Evolutionary conservation across 1,140 invertebrate species (phyloP).

Genomic region (Nasonia longicornis): DNA sequence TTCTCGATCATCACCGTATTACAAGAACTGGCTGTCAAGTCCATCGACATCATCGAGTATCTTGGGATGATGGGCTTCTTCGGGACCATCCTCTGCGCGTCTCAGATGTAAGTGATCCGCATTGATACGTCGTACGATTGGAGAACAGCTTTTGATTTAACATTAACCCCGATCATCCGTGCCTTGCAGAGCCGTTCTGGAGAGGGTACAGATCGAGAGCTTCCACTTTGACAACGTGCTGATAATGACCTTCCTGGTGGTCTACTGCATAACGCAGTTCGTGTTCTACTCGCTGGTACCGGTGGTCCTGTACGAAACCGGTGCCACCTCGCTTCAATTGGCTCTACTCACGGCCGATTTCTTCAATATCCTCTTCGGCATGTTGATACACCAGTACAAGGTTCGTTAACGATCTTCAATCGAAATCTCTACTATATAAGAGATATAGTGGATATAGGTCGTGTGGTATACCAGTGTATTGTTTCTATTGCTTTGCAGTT

Average conservation of each 20-base stretch:
- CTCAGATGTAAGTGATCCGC: constrained; percentile 79
- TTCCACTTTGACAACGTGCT: constrained; percentile 72
- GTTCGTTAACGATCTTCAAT: constrained; percentile 63
- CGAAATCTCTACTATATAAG: neutral
- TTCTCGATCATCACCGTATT: constrained; percentile 87
- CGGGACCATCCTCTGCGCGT: constrained; percentile 81
- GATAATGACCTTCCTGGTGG: constrained; percentile 71
- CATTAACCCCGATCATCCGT: neutral
- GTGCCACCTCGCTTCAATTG: constrained; percentile 85
- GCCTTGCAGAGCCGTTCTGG: constrained; percentile 64
- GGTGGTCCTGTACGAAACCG: constrained; percentile 81
- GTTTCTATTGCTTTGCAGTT: constrained; percentile 73
- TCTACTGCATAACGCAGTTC: constrained; percentile 77
- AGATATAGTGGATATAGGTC: neutral
- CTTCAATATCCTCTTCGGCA: constrained; percentile 84
- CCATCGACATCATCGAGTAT: constrained; percentile 84
- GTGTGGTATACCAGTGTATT: neutral
- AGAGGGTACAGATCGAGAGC: constrained; percentile 67
- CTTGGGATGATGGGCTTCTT: constrained; percentile 88
- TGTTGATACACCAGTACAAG: constrained; percentile 86
- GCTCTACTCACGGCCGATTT: constrained; percentile 88
- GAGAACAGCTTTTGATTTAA: neutral
- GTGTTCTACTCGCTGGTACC: constrained; percentile 84
- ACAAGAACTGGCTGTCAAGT: constrained; percentile 87
- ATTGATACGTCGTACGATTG: neutral